These are phyloP conservation scores for Choloepus hoffmanni DNA, from an alignment of 2,113 vertebrate genomes.

Conservation along the genomic window DNA sequence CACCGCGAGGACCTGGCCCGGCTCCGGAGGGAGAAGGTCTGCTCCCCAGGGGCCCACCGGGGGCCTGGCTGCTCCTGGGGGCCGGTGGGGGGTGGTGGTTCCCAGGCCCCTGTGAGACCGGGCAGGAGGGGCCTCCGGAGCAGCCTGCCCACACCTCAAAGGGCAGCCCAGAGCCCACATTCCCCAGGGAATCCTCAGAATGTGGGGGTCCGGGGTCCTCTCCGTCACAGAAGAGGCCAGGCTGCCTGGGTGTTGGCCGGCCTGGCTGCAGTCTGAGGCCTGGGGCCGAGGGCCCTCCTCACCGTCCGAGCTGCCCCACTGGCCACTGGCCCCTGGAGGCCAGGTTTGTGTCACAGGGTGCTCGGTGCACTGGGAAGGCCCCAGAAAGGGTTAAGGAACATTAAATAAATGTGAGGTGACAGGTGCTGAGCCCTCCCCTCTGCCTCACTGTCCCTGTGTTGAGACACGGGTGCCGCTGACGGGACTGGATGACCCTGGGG, in stretches of 20 bases:
- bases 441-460: neutral
- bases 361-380: neutral
- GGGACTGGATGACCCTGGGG: rapidly evolving
- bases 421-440: neutral
- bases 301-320: rapidly evolving
- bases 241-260: rapidly evolving
- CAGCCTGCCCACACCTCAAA: rapidly evolving
- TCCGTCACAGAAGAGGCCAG: too few species aligned
- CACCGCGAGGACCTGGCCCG: slow-evolving; percentile 87
- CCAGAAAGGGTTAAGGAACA: neutral
- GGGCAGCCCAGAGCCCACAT: neutral
- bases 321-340: neutral
- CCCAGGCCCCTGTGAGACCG: rapidly evolving
- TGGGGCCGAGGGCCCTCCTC: rapidly evolving
- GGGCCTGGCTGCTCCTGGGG: too few species aligned
- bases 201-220: neutral
- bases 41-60: neutral
- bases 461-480: neutral
- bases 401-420: rapidly evolving
- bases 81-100: rapidly evolving
- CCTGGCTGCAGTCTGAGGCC: neutral
- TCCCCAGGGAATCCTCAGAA: neutral
- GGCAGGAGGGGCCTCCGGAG: neutral
- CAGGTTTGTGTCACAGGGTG: rapidly evolving
- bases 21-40: slow-evolving; percentile 87